Percentiles rank a stretch among this genome's conserved stretches.
Conservation (phyloP, 2,888 invertebrate genomes). For the Tortrix viridana region DNA sequence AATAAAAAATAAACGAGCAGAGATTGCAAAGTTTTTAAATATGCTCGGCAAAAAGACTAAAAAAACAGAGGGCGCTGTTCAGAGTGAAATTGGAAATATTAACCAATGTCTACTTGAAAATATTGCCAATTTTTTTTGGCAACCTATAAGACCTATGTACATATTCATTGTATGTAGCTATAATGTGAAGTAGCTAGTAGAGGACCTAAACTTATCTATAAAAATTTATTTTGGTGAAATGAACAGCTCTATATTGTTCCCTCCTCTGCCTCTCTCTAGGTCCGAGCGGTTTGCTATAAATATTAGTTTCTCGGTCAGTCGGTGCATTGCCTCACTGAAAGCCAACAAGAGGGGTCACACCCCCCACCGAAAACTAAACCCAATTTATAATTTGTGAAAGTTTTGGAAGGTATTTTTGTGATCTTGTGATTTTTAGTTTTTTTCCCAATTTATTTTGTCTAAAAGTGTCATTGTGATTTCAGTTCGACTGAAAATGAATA, state of each 20-base stretch:
- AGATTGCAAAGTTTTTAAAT: too few species aligned
- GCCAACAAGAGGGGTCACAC: conserved; percentile 66
- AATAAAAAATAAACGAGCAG: too few species aligned
- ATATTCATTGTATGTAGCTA: too few species aligned
- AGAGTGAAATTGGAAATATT: too few species aligned
- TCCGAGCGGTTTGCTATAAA: conserved; percentile 69
- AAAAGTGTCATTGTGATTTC: conserved; percentile 65
- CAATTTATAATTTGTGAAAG: conserved; percentile 67
- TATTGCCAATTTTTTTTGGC: too few species aligned
- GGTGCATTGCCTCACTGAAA: conserved; percentile 73
- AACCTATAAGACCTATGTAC: too few species aligned
- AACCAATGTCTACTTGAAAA: too few species aligned
- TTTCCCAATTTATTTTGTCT: conserved; percentile 39
- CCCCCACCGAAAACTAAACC: conserved; percentile 59
- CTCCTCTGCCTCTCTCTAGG: conserved; percentile 45
- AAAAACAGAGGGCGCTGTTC: too few species aligned
- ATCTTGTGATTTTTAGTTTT: conserved; percentile 39
- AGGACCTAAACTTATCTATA: neutral
- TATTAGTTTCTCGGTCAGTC: conserved; percentile 58
- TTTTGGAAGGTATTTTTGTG: conserved; percentile 67
- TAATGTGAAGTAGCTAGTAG: too few species aligned
- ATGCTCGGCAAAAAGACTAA: too few species aligned
- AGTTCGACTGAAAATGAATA: conserved; percentile 78
- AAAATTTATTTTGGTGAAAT: neutral
- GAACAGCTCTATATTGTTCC: conserved; percentile 61